Base-by-base conservation (phyloP, 2,888 invertebrate species). In the Nomada hirtipes region DNA sequence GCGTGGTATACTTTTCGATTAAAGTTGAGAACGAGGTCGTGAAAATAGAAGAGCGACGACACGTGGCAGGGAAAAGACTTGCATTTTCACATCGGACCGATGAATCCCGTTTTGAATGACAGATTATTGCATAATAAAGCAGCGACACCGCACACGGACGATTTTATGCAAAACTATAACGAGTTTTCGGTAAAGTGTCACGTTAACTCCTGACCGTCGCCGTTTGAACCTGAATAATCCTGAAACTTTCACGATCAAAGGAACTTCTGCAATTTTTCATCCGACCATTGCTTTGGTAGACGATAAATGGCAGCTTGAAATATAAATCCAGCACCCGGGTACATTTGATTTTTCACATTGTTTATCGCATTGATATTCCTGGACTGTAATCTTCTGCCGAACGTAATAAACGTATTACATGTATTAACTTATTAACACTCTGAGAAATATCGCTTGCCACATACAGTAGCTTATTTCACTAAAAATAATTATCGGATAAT, bases 121-220 rank as follows among this genome's bases (percentile, higher is more conserved):
- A 53, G 69, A 70, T 78, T 73, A 76, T 76, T 70, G 85, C 57
- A 79, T 85, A 82, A 82, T 85, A 82, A 85, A 82, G 63, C 73
- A 72, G 55, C 63, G 60, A 65, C 67, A 59, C 60, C n/a, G 47
- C 42, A 50, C 20, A 36, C 53, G 78, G 64, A 68, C 55, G 77
- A 68, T 55, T 82, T 85, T 82, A 85, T 85, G 85, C 85, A 85
- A 85, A 85, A 85, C 74, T 85, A 85, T 85, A 85, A 85, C 76
- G 85, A 82, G 76, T 85, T 80, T 77, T 75, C 80, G 60, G 67
- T 63, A 15, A 77, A 83, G 59, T 83, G 64, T 82, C 61, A 69
- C 36, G 50, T 36, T 55, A 69, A 82, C 85, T 85, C 82, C 55
- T 47, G 73, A 60, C 42, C 42, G 47, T 15, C 42, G 63, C 71